Evolutionary conservation across 1,140 invertebrate genomes (phyloP).

Genomic region (Papilio aristodemus): DNA sequence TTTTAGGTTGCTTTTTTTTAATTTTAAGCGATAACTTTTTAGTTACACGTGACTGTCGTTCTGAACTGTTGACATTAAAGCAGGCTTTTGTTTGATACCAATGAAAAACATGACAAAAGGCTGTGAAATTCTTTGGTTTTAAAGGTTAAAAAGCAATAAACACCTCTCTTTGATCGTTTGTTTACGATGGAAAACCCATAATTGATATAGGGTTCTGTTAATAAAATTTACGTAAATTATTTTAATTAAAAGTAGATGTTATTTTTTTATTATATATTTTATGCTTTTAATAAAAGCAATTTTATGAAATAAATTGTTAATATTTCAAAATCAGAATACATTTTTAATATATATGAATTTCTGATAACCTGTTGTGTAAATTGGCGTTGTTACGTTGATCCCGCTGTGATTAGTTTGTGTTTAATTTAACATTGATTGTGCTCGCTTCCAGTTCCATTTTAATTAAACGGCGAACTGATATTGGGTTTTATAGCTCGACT

Average conservation of each 20-base stretch:
- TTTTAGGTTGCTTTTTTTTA: neutral
- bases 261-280: no score
- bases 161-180: neutral
- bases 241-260: no score
- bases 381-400: neutral
- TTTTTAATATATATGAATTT: no score
- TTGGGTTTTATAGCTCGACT: constrained; percentile 1
- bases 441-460: neutral
- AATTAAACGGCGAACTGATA: constrained; percentile 4
- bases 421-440: neutral
- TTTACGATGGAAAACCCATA: neutral
- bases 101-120: neutral
- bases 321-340: no score
- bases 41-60: neutral
- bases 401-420: constrained; percentile 4
- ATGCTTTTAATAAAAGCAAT: no score
- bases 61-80: neutral
- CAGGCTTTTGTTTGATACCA: neutral
- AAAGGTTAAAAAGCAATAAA: constrained; percentile 2
- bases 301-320: no score
- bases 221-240: no score
- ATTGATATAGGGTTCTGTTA: no score
- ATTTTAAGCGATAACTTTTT: neutral
- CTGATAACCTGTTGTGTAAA: neutral
- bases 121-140: neutral